These are phyloP conservation scores for Formicarius rufipectus DNA, from an alignment of 2,113 vertebrate genomes.

Conservation along the genomic window DNA sequence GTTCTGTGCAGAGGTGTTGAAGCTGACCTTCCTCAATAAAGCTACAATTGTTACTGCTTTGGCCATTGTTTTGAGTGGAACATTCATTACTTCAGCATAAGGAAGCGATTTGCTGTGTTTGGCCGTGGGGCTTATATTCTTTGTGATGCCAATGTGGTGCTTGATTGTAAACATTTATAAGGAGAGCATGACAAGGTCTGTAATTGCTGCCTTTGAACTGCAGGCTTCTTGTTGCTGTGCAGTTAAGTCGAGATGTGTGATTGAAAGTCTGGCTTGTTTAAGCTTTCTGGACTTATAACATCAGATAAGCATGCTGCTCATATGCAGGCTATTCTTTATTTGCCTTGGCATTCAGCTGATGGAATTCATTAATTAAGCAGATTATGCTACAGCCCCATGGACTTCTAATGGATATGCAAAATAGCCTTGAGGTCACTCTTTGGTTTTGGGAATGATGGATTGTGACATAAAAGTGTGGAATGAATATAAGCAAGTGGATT, in stretches of 20 bases:
- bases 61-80: not conserved
- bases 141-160: not conserved
- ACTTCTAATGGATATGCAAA: constrained; percentile 29
- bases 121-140: not conserved
- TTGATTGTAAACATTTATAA: not conserved
- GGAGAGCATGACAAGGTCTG: not conserved
- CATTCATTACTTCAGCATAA: not conserved
- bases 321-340: not conserved
- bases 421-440: constrained; percentile 12
- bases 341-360: constrained; percentile 40
- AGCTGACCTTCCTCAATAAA: not conserved
- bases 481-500: constrained; percentile 31
- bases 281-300: not conserved
- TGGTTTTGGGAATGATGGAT: not conserved
- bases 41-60: not conserved
- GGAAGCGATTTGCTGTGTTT: not conserved
- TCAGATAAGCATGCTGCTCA: not conserved
- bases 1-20: not conserved
- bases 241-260: not conserved
- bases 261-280: not conserved
- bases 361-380: constrained; percentile 50
- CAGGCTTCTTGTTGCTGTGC: not conserved
- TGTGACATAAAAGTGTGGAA: not conserved
- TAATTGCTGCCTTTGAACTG: not conserved
- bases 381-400: constrained; percentile 9